Base-by-base conservation (phyloP, 35 echinoderm and acorn worm species). In the Antedon bifida region DNA sequence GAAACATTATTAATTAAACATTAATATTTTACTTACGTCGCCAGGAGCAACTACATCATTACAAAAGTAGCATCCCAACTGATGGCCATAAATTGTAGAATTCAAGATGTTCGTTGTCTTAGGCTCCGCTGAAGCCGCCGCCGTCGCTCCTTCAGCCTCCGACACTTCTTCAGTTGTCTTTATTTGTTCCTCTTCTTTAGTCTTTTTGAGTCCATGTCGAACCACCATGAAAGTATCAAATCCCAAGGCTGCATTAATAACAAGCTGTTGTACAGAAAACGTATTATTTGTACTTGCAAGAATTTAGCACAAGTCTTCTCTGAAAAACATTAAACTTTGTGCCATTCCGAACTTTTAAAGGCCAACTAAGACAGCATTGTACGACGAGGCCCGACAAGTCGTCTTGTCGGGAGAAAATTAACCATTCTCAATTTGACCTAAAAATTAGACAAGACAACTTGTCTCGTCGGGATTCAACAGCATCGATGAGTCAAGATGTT, bases 21-120 rank as follows among this genome's bases (percentile, higher is more conserved):
- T 16, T 44, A 77, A 31, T 31, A 77, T 4, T 14, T 33, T 77
- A 56, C 95, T 93, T 73, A 99, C 95, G 88, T 99, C 82, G 17
- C 95, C 95, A 46, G 95, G 95, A 0, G 95, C 95, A 0, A 99
- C 95, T 0, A 99, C 95, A 88, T 99, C 95, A 78, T 99, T 99
- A 78, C 95, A 99, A 75, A 99, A 99, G 45, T 99, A 99, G 51
- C 95, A 99, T 21, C 95, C 95, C 32, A 99, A 74, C 34, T 89
- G 46, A 34, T 90, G 77, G 11, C 95, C 95, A 35, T 91, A 89
- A 30, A 99, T 92, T 19, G 74, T 31, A 74, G 87, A 16, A 7
- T 64, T 86, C 33, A 88, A 76, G 30, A 45, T 77, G 31, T 84
- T 76, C 16, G 74, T 28, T 35, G 75, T 34, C 31, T 74, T 23